Percentiles rank a stretch among this genome's conserved stretches.
Conservation (phyloP, 1,140 invertebrate genomes). For the Plodia interpunctella region DNA sequence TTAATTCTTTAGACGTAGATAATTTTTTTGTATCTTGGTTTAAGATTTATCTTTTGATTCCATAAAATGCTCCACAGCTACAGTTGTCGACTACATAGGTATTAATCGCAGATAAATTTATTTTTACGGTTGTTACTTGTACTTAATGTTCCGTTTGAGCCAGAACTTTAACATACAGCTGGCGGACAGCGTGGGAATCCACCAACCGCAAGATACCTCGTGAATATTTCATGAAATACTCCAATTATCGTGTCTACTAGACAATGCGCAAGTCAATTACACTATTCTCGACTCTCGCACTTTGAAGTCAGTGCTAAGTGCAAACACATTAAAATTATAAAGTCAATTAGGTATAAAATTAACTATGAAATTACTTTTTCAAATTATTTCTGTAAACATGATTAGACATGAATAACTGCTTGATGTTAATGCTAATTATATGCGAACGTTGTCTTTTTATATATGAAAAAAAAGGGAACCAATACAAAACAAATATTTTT, state of each 20-base stretch:
- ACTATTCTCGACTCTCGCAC: constrained; percentile 2
- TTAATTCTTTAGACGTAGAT: no score
- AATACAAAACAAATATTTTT: no score
- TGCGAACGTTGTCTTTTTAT: no score
- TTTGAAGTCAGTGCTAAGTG: not conserved
- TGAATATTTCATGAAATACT: constrained; percentile 54
- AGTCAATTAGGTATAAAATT: constrained; percentile 7
- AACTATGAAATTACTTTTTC: not conserved
- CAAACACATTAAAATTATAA: constrained; percentile 11
- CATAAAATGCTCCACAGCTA: no score
- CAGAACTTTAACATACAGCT: not conserved
- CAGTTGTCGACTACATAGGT: not conserved
- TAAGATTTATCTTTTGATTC: no score
- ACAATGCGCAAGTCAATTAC: not conserved
- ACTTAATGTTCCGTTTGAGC: not conserved
- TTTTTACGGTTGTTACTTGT: not conserved
- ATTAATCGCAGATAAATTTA: not conserved
- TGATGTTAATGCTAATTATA: no score
- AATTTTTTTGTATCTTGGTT: no score
- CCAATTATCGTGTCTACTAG: constrained; percentile 31
- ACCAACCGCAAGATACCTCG: constrained; percentile 28
- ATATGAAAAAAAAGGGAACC: no score
- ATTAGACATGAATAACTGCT: not conserved
- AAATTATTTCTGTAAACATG: not conserved
- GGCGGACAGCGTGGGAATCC: constrained; percentile 43